Conservation (phyloP, 2,888 invertebrate genomes). For the Trichogramma dendrolimi region DNA sequence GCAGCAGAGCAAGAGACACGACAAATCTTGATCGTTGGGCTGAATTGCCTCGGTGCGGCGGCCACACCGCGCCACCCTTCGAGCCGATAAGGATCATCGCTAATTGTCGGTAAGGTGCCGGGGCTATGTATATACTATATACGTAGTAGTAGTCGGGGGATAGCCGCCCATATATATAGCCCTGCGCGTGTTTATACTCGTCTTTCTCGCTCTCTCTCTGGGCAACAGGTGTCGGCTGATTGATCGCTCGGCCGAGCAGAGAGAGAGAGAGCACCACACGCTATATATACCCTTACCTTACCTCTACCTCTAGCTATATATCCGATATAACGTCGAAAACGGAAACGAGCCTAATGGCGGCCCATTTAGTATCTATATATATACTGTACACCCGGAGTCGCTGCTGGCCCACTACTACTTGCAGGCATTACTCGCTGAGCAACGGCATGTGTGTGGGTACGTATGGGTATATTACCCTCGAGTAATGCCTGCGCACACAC, state of each 20-base stretch:
- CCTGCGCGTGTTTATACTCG: too few species aligned
- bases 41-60: background rate
- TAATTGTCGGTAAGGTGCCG: slow-evolving; percentile 41
- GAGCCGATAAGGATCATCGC: slow-evolving; percentile 47
- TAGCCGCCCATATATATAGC: background rate
- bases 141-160: slow-evolving; percentile 29
- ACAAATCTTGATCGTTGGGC: too few species aligned
- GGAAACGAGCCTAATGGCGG: slow-evolving; percentile 44
- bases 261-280: slow-evolving; percentile 41
- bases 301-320: slow-evolving; percentile 45
- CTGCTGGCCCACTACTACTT: background rate
- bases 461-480: too few species aligned
- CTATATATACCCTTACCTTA: slow-evolving; percentile 4
- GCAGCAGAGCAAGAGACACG: background rate
- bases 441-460: too few species aligned
- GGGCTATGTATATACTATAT: background rate
- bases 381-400: background rate
- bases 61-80: background rate
- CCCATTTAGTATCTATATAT: slow-evolving; percentile 30
- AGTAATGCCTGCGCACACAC: too few species aligned
- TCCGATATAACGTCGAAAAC: slow-evolving; percentile 46
- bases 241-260: slow-evolving; percentile 46
- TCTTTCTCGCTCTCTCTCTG: slow-evolving; percentile 1
- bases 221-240: slow-evolving; percentile 53
- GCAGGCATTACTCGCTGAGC: too few species aligned